Percentiles rank a stretch among this genome's conserved stretches.
Conservation (phyloP, 1,140 invertebrate genomes). For the Hyles vespertilio region DNA sequence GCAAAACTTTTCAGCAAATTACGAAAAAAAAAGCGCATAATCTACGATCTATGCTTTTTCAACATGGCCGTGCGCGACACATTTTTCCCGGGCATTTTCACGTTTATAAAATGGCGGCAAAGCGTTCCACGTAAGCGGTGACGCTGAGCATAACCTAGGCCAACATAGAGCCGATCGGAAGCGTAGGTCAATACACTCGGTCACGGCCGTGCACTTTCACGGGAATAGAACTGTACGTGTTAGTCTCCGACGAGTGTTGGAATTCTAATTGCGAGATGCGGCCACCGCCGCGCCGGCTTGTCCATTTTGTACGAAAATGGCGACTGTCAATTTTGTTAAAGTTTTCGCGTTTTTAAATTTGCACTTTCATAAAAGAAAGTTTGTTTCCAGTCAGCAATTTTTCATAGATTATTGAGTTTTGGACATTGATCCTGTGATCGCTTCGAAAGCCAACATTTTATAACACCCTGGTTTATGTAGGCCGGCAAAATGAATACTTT, state of each 20-base stretch:
- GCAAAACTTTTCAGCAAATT: not conserved
- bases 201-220: slow-evolving; percentile 65
- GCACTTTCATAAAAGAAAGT: too few species aligned
- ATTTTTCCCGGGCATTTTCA: slow-evolving; percentile 24
- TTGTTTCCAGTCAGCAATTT: too few species aligned
- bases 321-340: too few species aligned
- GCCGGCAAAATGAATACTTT: too few species aligned
- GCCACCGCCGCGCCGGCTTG: too few species aligned
- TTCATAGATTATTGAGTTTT: too few species aligned
- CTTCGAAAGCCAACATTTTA: too few species aligned
- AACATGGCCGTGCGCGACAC: not conserved
- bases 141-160: slow-evolving; percentile 58
- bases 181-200: slow-evolving; percentile 65
- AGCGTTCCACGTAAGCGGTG: slow-evolving; percentile 42
- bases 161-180: slow-evolving; percentile 61
- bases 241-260: slow-evolving; percentile 37
- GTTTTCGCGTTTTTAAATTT: too few species aligned
- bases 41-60: too few species aligned
- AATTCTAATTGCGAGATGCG: slow-evolving; percentile 35
- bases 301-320: too few species aligned
- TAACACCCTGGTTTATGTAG: too few species aligned
- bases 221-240: slow-evolving; percentile 54
- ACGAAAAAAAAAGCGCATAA: not conserved
- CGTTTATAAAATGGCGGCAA: slow-evolving; percentile 27
- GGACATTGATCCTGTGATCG: too few species aligned